Conservation (phyloP, 2,797 vertebrate genomes). For the Cirrhinus mrigala region DNA sequence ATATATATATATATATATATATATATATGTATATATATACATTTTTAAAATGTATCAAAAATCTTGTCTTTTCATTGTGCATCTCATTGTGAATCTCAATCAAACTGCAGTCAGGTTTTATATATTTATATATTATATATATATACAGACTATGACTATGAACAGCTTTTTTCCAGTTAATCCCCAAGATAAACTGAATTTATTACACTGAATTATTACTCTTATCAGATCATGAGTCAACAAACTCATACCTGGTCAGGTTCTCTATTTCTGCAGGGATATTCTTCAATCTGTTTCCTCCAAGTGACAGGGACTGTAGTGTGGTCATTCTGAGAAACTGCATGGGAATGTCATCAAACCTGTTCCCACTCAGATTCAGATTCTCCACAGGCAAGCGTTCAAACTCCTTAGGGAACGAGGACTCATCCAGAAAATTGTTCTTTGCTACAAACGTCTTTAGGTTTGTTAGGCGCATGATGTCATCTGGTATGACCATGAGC, state of each 20-base stretch:
- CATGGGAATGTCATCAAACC: conserved; percentile 88
- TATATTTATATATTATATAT: too few species aligned
- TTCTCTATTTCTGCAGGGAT: conserved; percentile 93
- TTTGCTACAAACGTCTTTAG: conserved; percentile 91
- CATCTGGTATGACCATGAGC: conserved; percentile 82
- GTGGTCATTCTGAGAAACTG: conserved; percentile 83
- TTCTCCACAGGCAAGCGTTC: conserved; percentile 85
- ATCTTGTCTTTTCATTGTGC: too few species aligned
- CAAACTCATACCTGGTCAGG: conserved; percentile 81
- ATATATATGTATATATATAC: too few species aligned
- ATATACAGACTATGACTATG: too few species aligned
- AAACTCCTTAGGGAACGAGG: conserved; percentile 90
- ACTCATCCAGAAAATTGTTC: conserved; percentile 92
- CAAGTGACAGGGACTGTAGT: conserved; percentile 93
- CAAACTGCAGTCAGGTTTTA: too few species aligned
- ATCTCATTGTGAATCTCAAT: too few species aligned
- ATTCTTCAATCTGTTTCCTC: conserved; percentile 90
- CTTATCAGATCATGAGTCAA: neutral
- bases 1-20: too few species aligned
- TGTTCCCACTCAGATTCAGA: conserved; percentile 94
- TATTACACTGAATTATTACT: too few species aligned
- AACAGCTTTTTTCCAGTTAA: too few species aligned
- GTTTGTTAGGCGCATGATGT: conserved; percentile 80
- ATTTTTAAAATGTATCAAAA: too few species aligned
- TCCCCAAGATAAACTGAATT: too few species aligned